Evolutionary conservation across 2,797 vertebrate species (phyloP).

Genomic region (Pseudochromis fuscus): DNA sequence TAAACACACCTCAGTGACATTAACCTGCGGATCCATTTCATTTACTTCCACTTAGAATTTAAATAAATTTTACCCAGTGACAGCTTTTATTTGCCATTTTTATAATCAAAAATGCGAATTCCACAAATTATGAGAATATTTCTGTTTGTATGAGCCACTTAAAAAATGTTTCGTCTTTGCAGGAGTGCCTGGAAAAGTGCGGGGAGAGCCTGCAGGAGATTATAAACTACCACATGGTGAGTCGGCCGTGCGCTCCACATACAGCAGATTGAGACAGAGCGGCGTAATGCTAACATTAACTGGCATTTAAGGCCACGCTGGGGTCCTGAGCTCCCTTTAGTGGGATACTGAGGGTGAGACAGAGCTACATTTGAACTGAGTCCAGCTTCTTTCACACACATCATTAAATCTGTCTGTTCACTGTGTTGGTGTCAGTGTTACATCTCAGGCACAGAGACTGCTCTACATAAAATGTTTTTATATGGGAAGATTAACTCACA

Average conservation of each 20-base stretch:
- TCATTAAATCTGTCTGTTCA: constrained; percentile 26
- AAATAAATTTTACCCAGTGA: constrained; percentile 35
- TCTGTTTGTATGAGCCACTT: constrained; percentile 15
- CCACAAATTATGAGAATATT: constrained; percentile 10
- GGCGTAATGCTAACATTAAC: constrained; percentile 18
- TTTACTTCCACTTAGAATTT: constrained; percentile 30
- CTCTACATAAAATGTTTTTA: background rate
- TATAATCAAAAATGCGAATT: constrained; percentile 4
- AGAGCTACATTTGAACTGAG: constrained; percentile 23
- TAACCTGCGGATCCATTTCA: constrained; percentile 46
- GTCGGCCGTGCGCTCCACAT: constrained; percentile 52
- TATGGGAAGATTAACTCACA: background rate
- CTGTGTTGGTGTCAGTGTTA: background rate
- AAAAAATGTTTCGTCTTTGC: constrained; percentile 40
- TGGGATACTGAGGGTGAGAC: constrained; percentile 1
- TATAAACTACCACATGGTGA: constrained; percentile 98
- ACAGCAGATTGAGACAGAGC: constrained; percentile 15
- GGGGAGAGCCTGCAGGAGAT: constrained; percentile 96
- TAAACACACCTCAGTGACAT: constrained; percentile 49
- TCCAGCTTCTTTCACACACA: constrained; percentile 42
- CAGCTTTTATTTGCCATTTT: constrained; percentile 18
- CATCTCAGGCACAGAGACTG: background rate
- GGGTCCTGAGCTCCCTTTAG: background rate
- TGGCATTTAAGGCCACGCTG: constrained; percentile 17
- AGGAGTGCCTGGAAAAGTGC: constrained; percentile 97